Evolutionary conservation across 2,113 vertebrate genomes (phyloP), one percentile per base, ranked within the genome.

Genomic region (Chaetodon auriga): DNA sequence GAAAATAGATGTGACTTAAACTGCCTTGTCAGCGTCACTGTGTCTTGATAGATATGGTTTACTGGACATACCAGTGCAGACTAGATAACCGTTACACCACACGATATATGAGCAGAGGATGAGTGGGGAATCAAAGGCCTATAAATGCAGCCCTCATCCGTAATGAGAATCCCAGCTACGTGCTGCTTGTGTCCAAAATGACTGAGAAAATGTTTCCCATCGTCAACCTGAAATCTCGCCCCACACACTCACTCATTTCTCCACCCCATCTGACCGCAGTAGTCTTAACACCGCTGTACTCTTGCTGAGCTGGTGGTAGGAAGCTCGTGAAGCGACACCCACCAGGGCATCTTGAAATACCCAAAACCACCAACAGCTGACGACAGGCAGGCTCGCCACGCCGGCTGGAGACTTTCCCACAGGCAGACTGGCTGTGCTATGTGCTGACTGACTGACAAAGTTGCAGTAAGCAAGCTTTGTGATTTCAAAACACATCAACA

Each of bases 301-400:
- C 57, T 70, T 68, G 73, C 85, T 70, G 80, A 77, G 84, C 80
- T 78, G 80, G 63, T 82, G 72, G 86, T 38, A 84, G 81, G 83
- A 86, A 89, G 83, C 87, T 85, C 0, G 74, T 87, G 82, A 82
- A 80, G 85, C 81, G 75, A 94, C 94, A 92, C 91, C 93, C 90
- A 90, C 90, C 45, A 53, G 83, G 69, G 71, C 65, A 70, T 88
- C 89, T 92, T 85, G 76, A 93, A 94, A 94, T 89, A 93, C 87
- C 66, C 85, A 57, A 80, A 92, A 94, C 89, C 92, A 55, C 83
- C 25, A 74, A 57, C 73, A 77, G 90, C 86, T 83, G 79, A 87
- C 58, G 82, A 90, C 81, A 76, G 49, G 55, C 75, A 69, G 88
- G 78, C 89, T 77, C 60, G 73, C 68, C 64, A 62, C 18, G 76